Conservation (phyloP, 2,797 vertebrate genomes). For the Antrozous pallidus region DNA sequence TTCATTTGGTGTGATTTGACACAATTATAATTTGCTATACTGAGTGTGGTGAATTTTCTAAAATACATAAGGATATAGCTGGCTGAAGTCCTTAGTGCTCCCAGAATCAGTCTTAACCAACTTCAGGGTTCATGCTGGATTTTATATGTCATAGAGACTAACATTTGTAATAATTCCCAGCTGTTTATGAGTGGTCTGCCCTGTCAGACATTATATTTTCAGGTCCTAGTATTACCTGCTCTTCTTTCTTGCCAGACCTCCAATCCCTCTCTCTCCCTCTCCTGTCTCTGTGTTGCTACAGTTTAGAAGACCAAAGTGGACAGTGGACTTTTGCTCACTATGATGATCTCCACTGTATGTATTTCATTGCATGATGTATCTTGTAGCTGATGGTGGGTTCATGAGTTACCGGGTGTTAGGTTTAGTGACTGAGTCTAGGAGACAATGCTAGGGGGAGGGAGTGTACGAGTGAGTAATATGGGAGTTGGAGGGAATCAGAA, state of each 20-base stretch:
- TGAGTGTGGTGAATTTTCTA: conserved; percentile 39
- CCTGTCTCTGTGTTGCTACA: conserved; percentile 43
- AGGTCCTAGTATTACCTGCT: not conserved
- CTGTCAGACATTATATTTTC: not conserved
- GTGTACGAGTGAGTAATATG: not conserved
- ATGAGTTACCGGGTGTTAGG: not conserved
- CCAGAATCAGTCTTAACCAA: not conserved
- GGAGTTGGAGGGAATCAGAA: not conserved
- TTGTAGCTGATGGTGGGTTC: not conserved
- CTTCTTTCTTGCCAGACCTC: conserved; percentile 12
- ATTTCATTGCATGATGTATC: not conserved
- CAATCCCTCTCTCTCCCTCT: not conserved
- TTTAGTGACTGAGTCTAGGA: not conserved
- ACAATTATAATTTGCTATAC: not conserved
- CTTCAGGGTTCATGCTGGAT: not conserved
- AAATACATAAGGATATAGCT: not conserved
- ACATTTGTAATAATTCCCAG: not conserved
- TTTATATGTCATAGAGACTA: not conserved
- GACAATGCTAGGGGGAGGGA: not conserved
- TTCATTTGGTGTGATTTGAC: conserved; percentile 11
- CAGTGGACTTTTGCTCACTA: conserved; percentile 35
- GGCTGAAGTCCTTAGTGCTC: not conserved
- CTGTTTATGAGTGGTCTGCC: not conserved
- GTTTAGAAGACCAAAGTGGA: conserved; percentile 46
- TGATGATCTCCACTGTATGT: conserved; percentile 15